Percentiles rank a stretch among this genome's conserved stretches.
These are phyloP conservation scores for Psittacus erithacus DNA, from an alignment of 2,113 vertebrate species.

Conservation along the genomic window DNA sequence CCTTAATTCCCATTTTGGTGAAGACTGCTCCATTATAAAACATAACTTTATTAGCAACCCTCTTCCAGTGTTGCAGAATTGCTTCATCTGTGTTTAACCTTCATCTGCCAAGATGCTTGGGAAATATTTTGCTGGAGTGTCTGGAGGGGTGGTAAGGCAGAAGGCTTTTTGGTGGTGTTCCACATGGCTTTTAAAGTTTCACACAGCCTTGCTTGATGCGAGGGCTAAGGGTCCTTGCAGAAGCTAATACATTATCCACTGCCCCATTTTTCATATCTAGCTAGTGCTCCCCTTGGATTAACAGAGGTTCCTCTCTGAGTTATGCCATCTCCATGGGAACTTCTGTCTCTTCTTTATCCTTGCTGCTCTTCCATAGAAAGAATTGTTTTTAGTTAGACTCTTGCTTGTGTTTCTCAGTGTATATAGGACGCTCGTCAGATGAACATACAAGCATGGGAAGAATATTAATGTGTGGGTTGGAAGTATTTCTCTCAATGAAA, in stretches of 20 bases:
- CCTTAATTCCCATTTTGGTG: not conserved
- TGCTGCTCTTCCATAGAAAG: not conserved
- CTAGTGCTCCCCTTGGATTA: not conserved
- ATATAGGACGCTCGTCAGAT: not conserved
- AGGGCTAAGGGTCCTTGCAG: not conserved
- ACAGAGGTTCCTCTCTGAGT: slow-evolving; percentile 17
- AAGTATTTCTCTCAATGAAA: not conserved
- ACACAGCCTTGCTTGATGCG: not conserved
- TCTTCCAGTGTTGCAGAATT: not conserved
- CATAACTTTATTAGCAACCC: not conserved
- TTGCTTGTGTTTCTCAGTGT: not conserved
- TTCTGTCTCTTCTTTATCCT: slow-evolving; percentile 21
- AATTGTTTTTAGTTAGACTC: not conserved
- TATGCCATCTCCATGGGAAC: slow-evolving; percentile 5
- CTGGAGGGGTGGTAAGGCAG: not conserved
- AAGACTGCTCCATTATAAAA: not conserved
- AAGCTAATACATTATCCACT: not conserved
- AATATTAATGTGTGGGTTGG: not conserved
- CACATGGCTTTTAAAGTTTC: not conserved
- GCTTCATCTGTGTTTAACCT: not conserved
- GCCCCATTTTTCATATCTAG: not conserved
- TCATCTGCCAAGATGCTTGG: not conserved
- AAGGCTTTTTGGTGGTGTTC: not conserved
- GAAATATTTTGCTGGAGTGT: not conserved
- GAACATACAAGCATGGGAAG: not conserved